phyloP scores from a whole-genome alignment of 2,113 vertebrate genomes.

The Marmota monax region DNA sequence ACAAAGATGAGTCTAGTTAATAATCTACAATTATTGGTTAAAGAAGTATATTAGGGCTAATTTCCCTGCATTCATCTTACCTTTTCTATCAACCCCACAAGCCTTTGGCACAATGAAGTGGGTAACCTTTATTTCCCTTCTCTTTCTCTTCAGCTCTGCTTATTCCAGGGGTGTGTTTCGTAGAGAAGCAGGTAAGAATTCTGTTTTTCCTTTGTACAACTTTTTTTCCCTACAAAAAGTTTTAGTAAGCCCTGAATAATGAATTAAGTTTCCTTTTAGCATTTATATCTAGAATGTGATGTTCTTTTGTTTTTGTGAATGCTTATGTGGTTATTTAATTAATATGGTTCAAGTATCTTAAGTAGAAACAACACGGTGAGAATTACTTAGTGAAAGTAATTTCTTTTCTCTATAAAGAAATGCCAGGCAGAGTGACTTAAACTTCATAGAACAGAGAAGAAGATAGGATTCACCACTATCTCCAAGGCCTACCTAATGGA shows the following conservation, averaged over 20 bases:
- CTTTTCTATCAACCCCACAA: constrained; percentile 75
- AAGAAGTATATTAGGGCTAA: constrained; percentile 83
- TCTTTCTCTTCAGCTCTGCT: constrained; percentile 84
- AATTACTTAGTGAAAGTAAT: constrained; percentile 15
- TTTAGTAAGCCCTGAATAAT: neutral
- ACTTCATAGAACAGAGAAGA: neutral
- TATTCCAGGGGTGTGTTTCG: constrained; percentile 82
- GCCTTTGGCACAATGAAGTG: constrained; percentile 87
- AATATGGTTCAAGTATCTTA: constrained; percentile 18
- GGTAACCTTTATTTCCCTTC: constrained; percentile 83
- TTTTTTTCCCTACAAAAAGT: constrained; percentile 63
- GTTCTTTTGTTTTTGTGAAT: constrained; percentile 27
- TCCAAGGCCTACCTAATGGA: neutral
- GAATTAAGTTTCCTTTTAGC: neutral
- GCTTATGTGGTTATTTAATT: neutral
- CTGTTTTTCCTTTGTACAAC: constrained; percentile 27
- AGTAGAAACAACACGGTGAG: neutral
- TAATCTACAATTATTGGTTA: constrained; percentile 80
- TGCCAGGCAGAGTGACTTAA: neutral
- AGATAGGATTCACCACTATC: neutral
- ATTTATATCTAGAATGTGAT: neutral
- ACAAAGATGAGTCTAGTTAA: constrained; percentile 83
- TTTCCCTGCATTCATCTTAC: constrained; percentile 75
- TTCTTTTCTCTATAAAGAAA: constrained; percentile 38
- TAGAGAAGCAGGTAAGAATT: constrained; percentile 86